Conservation (phyloP, 2,113 vertebrate genomes). For the Panurus biarmicus region DNA sequence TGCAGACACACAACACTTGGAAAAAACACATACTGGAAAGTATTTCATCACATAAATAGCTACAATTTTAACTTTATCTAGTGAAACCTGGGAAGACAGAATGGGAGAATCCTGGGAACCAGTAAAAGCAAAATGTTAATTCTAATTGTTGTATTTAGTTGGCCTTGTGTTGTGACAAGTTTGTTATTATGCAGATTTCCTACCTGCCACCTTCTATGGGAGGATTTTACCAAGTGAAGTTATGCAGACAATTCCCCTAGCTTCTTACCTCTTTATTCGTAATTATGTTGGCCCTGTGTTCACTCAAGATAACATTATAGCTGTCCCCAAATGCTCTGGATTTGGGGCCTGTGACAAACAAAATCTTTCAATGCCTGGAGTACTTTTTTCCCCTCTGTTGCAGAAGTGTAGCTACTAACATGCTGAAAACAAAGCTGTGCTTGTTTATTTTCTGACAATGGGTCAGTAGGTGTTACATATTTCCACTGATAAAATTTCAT, state of each 20-base stretch:
- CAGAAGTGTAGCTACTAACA: not conserved
- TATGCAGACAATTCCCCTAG: conserved; percentile 68
- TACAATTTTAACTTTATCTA: not conserved
- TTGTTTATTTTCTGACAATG: not conserved
- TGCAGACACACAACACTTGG: not conserved
- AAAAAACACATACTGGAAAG: not conserved
- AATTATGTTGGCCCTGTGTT: conserved; percentile 69
- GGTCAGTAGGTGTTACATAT: not conserved
- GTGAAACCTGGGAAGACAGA: not conserved
- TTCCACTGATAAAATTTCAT: not conserved
- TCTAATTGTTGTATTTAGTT: conserved; percentile 59
- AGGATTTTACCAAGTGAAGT: conserved; percentile 62
- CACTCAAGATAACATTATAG: conserved; percentile 66
- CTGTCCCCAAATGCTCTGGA: conserved; percentile 54
- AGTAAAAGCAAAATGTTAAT: conserved; percentile 59
- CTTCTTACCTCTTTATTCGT: conserved; percentile 68
- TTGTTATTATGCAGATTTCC: conserved; percentile 73
- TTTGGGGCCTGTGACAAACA: conserved; percentile 44
- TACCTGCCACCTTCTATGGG: conserved; percentile 65
- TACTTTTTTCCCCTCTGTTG: not conserved
- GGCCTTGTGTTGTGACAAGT: conserved; percentile 68
- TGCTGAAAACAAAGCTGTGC: not conserved
- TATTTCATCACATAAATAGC: not conserved
- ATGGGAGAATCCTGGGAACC: conserved; percentile 2
- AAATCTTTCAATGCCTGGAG: conserved; percentile 42